Evolutionary conservation across 23 tunicate genomes (phyloP), one percentile per base, ranked within the genome.

Genomic region (Styela plicata): DNA sequence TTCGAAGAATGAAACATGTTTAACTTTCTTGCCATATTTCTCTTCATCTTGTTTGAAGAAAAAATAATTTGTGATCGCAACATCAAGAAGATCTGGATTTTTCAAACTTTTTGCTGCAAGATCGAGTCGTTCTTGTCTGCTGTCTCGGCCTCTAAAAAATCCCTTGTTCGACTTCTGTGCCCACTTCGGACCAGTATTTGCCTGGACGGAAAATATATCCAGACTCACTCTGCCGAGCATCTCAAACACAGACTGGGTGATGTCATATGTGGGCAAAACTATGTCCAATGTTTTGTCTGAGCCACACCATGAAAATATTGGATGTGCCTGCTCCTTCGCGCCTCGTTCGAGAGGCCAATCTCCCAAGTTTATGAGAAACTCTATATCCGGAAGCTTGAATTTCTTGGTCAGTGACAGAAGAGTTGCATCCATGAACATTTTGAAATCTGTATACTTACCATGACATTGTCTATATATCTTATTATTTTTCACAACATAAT

Each of bases 251-350:
- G 92, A 74, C 34, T 89, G 87, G 1, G 92, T 96, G 34, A 91
- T 67, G 61, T 96, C 99, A 69, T 92, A 96, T 10, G 99, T 96
- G 0, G 99, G 99, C 24, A 96, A 52, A 28, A 91, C 82, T 65
- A 96, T 91, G 80, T 96, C 99, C 34, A 36, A 64, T 36, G 93
- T 79, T 17, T 36, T 32, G 17, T 91, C 78, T 2, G 97, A 91
- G 19, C 99, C 99, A 79, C 99, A 96, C 99, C 99, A 96, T 26
- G 97, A 91, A 63, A 96, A 69, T 26, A 96, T 84, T 25, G 99
- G 99, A 2, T 87, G 77, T 24, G 96, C 92, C 36, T 96, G 73
- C 2, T 82, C 88, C 30, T 82, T 82, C 23, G 79, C n/a, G 21
- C 69, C 83, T 27, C 86, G 74, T 52, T 87, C 97, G 63, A 96